Evolutionary conservation across 2,113 vertebrate genomes (phyloP), one percentile per base, ranked within the genome.

Genomic region (Macrotis lagotis): DNA sequence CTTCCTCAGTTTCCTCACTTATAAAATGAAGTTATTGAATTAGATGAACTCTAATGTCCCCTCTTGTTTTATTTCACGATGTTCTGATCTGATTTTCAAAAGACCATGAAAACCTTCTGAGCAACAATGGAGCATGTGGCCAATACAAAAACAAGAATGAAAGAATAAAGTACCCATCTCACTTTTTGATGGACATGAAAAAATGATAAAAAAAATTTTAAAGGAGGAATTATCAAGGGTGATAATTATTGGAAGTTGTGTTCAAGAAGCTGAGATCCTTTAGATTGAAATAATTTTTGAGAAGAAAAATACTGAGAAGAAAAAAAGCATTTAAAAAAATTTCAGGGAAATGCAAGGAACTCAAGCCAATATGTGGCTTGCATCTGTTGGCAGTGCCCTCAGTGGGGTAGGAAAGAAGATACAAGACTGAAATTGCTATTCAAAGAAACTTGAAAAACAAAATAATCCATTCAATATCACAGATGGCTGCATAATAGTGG

Each of bases 371-470:
- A 66, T 92, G 96, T 96, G 97, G 97, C 90, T 92, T 96, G 93
- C 97, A 97, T 97, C 97, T 98, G 97, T 93, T 96, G 96, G 96
- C 94, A 98, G 93, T 93, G 94, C 90, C 89, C 96, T 95, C 97
- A 91, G 96, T 95, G 97, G 97, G 97, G 96, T 96, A 97, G 95
- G 94, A 97, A 96, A 97, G 95, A 96, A 98, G 95, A 97, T 93
- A 97, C 93, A 98, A 97, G 98, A 98, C 96, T 96, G 96, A 98
- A 98, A 97, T 96, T 97, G 96, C 97, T 98, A 97, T 97, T 96
- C 95, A 96, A 91, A 95, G 97, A 96, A 95, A 97, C 97, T 96
- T 94, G 97, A 97, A 97, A 98, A 98, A 98, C 96, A 97, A 98
- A 98, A 97, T 97, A 97, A 98, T 97, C 97, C 95, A 96, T 97